Percentiles rank a stretch among this genome's conserved stretches.
Conservation (phyloP, 2,113 vertebrate species). For the Silurus asotus region DNA sequence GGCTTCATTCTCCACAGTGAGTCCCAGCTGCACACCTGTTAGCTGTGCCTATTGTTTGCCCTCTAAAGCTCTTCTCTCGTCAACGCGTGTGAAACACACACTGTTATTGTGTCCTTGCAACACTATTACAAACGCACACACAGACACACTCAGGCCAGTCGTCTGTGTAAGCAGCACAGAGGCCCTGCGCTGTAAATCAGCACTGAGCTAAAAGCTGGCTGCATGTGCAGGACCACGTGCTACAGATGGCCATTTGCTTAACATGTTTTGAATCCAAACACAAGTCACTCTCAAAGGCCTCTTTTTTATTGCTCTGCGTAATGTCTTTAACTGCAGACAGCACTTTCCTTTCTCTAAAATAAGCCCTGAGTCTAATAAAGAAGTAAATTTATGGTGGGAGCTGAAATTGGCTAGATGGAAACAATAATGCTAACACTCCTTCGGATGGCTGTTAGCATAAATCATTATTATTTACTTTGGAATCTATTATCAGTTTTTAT, state of each 20-base stretch:
- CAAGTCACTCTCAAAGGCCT: constrained; percentile 21
- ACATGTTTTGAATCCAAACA: constrained; percentile 46
- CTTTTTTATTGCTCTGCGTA: constrained; percentile 18
- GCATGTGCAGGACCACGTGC: not conserved
- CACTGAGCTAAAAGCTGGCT: constrained; percentile 9
- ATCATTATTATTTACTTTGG: not conserved
- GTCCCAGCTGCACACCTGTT: constrained; percentile 42
- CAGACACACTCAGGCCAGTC: not conserved
- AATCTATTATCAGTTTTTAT: not conserved
- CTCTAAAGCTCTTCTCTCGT: constrained; percentile 14
- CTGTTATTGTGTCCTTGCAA: constrained; percentile 49
- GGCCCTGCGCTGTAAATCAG: constrained; percentile 43
- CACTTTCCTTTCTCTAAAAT: constrained; percentile 12
- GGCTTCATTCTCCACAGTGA: not conserved
- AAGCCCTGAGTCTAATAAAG: constrained; percentile 1
- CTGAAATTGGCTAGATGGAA: not conserved
- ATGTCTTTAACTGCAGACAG: not conserved
- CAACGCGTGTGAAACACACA: constrained; percentile 44
- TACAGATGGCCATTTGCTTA: constrained; percentile 43
- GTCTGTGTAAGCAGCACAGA: constrained; percentile 21
- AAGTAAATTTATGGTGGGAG: not conserved
- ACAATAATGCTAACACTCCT: too few species aligned
- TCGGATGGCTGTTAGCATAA: not conserved
- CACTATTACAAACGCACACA: constrained; percentile 40
- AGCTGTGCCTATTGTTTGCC: constrained; percentile 29